Evolutionary conservation across 2,113 vertebrate genomes (phyloP).

Genomic region (Jaculus jaculus): DNA sequence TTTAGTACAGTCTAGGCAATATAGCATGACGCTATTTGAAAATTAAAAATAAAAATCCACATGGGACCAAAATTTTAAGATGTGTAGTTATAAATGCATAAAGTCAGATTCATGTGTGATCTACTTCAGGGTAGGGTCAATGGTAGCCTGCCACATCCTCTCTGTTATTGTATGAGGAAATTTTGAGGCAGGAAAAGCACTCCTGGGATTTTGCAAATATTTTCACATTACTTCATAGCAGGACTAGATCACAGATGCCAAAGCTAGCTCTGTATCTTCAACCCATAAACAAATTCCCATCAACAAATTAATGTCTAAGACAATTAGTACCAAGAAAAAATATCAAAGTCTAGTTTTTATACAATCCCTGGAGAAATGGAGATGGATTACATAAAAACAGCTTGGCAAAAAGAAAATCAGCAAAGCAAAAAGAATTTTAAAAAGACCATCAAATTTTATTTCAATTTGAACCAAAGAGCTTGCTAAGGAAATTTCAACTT

Average conservation of each 20-base stretch:
- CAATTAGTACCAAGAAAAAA: slow-evolving; percentile 59
- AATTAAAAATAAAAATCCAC: not conserved
- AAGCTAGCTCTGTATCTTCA: slow-evolving; percentile 37
- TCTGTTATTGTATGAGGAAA: slow-evolving; percentile 48
- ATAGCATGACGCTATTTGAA: not conserved
- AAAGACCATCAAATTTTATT: slow-evolving; percentile 52
- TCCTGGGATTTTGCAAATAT: slow-evolving; percentile 48
- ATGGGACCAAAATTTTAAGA: not conserved
- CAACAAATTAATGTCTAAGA: slow-evolving; percentile 48
- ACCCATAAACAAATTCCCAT: slow-evolving; percentile 51
- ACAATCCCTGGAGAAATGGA: slow-evolving; percentile 38
- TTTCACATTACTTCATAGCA: slow-evolving; percentile 49
- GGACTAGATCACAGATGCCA: slow-evolving; percentile 29
- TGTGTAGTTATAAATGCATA: not conserved
- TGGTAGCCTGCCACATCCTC: not conserved
- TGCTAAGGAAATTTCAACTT: slow-evolving; percentile 52
- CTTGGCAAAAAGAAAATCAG: not conserved
- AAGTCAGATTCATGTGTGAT: slow-evolving; percentile 1
- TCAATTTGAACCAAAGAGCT: slow-evolving; percentile 21
- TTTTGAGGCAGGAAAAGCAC: slow-evolving; percentile 1
- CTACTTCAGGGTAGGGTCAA: not conserved
- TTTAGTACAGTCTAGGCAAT: not conserved
- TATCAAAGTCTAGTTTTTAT: slow-evolving; percentile 26
- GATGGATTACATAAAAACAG: slow-evolving; percentile 1
- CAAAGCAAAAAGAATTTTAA: slow-evolving; percentile 3